A percentile compares a stretch with the other conserved stretches of the same genome.
These are phyloP conservation scores for Anodontia alba DNA, from an alignment of 2,888 invertebrate genomes.

Conservation along the genomic window DNA sequence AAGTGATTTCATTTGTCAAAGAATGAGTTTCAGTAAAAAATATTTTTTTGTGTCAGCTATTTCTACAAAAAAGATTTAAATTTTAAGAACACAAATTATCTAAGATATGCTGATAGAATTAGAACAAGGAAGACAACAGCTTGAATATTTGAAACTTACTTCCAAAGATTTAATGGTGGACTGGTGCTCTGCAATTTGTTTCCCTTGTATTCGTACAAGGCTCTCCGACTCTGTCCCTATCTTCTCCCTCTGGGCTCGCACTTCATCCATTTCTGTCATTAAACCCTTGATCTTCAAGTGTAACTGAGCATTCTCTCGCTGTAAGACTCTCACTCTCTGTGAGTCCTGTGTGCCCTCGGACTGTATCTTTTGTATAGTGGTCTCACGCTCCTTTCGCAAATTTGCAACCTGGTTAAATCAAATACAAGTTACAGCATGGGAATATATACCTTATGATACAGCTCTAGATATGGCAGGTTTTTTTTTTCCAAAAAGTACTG, in stretches of 20 bases:
- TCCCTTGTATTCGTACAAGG: constrained; percentile 78
- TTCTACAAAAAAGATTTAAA: too few species aligned
- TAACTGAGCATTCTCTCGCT: constrained; percentile 83
- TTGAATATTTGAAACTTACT: constrained; percentile 71
- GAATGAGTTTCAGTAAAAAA: background rate
- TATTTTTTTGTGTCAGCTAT: background rate
- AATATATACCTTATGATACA: too few species aligned
- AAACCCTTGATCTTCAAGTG: constrained; percentile 81
- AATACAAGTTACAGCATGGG: background rate
- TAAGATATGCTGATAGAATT: too few species aligned
- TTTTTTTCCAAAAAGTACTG: too few species aligned
- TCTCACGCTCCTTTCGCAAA: constrained; percentile 81
- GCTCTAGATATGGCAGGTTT: too few species aligned
- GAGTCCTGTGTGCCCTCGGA: constrained; percentile 77
- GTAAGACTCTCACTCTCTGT: constrained; percentile 77
- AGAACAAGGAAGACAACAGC: too few species aligned
- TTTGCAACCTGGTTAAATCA: constrained; percentile 76
- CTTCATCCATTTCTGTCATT: constrained; percentile 83
- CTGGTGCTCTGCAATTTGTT: constrained; percentile 80
- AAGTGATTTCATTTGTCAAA: too few species aligned
- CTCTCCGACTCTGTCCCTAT: constrained; percentile 80
- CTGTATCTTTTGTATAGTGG: constrained; percentile 76
- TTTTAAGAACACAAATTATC: too few species aligned
- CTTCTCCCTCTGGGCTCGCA: constrained; percentile 81
- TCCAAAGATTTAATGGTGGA: constrained; percentile 80